phyloP scores from a whole-genome alignment of 2,888 invertebrate genomes.

The Neria commutata region DNA sequence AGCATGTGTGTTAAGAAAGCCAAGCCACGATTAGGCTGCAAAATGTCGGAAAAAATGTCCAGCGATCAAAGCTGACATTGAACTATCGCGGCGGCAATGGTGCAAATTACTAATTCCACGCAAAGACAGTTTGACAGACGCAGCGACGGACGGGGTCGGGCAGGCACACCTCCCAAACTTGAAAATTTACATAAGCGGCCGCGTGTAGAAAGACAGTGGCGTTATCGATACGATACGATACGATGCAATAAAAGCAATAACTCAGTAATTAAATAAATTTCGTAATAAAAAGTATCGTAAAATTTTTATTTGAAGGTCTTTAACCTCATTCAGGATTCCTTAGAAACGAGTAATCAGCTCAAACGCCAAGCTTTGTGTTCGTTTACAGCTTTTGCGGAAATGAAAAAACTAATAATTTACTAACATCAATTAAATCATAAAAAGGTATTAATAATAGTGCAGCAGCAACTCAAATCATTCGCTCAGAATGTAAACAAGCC shows the following conservation, averaged over 20 bases:
- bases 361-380: not conserved
- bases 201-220: not conserved
- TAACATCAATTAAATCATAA: too few relatives aligned
- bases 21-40: too few relatives aligned
- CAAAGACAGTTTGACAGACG: not conserved
- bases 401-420: too few relatives aligned
- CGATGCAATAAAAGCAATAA: too few relatives aligned
- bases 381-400: not conserved
- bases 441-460: too few relatives aligned
- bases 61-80: slow-evolving; percentile 8
- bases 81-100: not conserved
- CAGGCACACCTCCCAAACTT: not conserved
- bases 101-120: not conserved
- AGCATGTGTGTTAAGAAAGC: too few relatives aligned
- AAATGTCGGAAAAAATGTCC: not conserved
- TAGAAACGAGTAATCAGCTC: not conserved
- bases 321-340: not conserved
- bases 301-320: not conserved
- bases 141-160: not conserved
- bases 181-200: not conserved
- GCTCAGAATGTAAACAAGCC: slow-evolving; percentile 2
- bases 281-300: too few relatives aligned
- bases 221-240: too few relatives aligned
- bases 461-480: not conserved
- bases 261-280: too few relatives aligned